Conservation (phyloP, 2,113 vertebrate species). For the Candoia aspera region DNA sequence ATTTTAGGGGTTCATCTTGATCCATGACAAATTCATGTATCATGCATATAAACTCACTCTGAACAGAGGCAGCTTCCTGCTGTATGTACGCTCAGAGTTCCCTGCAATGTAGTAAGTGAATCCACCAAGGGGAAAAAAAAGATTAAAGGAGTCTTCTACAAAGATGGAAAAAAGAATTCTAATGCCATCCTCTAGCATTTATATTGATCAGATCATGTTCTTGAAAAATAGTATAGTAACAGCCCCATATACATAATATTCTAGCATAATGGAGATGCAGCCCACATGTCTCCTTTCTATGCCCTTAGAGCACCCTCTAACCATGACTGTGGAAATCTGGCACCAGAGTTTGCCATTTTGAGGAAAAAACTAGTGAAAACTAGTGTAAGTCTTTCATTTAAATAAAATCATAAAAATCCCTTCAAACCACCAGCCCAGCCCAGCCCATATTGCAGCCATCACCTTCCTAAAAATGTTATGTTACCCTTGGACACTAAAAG, state of each 20-base stretch:
- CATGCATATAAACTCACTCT: background rate
- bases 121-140: background rate
- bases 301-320: background rate
- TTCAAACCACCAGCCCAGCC: background rate
- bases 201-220: background rate
- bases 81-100: background rate
- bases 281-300: background rate
- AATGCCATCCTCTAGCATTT: background rate
- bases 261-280: background rate
- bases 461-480: background rate
- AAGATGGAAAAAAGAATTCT: background rate
- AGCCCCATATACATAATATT: background rate
- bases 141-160: background rate
- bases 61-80: background rate
- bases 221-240: background rate
- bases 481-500: background rate
- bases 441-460: background rate
- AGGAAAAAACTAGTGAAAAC: background rate
- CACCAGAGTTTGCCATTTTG: background rate
- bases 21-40: background rate
- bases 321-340: background rate
- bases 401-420: background rate
- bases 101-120: background rate
- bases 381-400: background rate
- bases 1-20: background rate